Evolutionary conservation across 2,888 invertebrate species (phyloP), one percentile per base, ranked within the genome.

Genomic region (Disparrhopalites patrizii): DNA sequence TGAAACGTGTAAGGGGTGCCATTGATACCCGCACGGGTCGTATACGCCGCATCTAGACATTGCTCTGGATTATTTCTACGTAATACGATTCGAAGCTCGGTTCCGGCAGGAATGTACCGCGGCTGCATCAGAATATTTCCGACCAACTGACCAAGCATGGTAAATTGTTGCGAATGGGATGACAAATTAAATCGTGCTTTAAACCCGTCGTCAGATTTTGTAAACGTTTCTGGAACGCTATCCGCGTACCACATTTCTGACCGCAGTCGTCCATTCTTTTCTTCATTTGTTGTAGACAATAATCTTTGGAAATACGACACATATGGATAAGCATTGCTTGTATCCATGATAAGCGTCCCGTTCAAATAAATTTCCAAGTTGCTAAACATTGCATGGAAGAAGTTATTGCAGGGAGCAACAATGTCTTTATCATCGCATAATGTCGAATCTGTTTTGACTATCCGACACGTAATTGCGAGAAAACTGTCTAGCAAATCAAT

Each of bases 191-290:
- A 61, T 33, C 60, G 27, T 3, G 20, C 23, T 23, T 27, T 15
- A 30, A 61, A 61, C 13, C 51, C 60, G 18, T 2, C 18, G 8
- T 31, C n/a, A 1, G 18, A 3, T 1, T 2, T 4, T 10, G 31
- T 43, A n/a, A 18, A 50, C 1, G 3, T 28, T 23, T 61, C 50
- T 1, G 33, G 60, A 7, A 7, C 25, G 10, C 15, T 10, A 20
- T 51, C 23, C 3, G 33, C 25, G 23, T 50, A 50, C 18, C n/a
- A 61, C 31, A 61, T 33, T 20, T 61, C 60, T 33, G 50, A 23
- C 0, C 5, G 31, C 2, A 61, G 25, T 8, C n/a, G 8, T 13
- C 47, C 10, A 7, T 50, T 10, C 25, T 61, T 61, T 15, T 61
- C 50, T 7, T n/a, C 10, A 25, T 30, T 31, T 23, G 2, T 31